Conservation (phyloP, 2,797 vertebrate species). For the Pangasius macronema region DNA sequence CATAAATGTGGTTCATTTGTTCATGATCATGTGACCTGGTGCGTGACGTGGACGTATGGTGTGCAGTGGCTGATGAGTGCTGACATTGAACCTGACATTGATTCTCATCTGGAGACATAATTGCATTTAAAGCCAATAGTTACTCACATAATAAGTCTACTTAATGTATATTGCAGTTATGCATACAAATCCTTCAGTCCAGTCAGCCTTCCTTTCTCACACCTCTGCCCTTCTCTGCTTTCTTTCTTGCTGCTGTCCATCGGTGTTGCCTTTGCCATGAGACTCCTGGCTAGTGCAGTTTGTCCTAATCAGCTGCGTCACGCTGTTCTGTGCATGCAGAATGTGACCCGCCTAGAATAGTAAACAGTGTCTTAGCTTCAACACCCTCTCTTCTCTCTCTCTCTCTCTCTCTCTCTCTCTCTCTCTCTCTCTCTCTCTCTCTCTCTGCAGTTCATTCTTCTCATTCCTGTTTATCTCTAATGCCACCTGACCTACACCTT, state of each 20-base stretch:
- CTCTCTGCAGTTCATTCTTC: neutral
- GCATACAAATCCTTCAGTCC: neutral
- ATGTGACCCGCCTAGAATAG: slow-evolving; percentile 48
- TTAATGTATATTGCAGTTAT: neutral
- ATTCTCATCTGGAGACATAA: neutral
- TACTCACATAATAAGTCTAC: neutral
- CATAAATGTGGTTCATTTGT: neutral
- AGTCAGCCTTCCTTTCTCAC: neutral
- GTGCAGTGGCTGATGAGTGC: neutral
- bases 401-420: slow-evolving; percentile 6
- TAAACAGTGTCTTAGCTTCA: slow-evolving; percentile 40
- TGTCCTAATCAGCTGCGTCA: slow-evolving; percentile 46
- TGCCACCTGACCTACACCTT: slow-evolving; percentile 6
- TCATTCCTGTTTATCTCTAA: slow-evolving; percentile 16
- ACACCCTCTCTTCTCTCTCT: slow-evolving; percentile 12
- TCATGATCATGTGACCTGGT: neutral
- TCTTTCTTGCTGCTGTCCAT: slow-evolving; percentile 20
- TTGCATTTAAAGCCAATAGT: slow-evolving; percentile 15
- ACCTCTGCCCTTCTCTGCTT: neutral
- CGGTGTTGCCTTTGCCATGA: slow-evolving; percentile 29
- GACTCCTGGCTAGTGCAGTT: slow-evolving; percentile 30
- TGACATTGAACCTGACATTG: neutral
- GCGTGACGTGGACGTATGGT: no score
- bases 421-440: neutral
- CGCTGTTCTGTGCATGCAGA: slow-evolving; percentile 17